phyloP scores from a whole-genome alignment of 2,113 vertebrate species.

The Phrynocephalus versicolor region DNA sequence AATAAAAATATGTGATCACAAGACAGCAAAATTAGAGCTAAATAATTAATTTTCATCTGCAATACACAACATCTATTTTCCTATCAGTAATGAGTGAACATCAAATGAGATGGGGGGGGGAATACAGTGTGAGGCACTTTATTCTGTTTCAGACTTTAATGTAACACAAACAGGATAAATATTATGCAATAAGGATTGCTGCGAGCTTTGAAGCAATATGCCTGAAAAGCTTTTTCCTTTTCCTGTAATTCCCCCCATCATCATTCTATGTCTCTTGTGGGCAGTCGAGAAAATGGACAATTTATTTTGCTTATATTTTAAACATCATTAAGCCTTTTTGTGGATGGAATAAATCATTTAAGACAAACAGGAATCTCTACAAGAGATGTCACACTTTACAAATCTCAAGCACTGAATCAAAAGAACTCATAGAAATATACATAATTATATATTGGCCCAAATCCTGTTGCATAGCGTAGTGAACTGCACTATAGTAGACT shows the following conservation, averaged over 20 bases:
- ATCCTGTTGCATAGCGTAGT: no score
- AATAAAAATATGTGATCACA: not conserved
- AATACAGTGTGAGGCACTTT: not conserved
- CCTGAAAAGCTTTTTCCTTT: not conserved
- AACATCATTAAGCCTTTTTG: not conserved
- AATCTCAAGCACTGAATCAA: no score
- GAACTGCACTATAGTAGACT: no score
- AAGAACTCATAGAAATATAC: no score
- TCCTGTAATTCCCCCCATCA: not conserved
- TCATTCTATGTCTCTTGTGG: not conserved
- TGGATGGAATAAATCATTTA: not conserved
- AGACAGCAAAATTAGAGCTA: not conserved
- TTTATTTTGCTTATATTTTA: not conserved
- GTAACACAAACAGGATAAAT: not conserved
- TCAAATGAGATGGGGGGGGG: not conserved
- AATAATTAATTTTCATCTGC: conserved; percentile 1
- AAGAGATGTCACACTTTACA: conserved; percentile 8
- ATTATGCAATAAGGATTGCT: not conserved
- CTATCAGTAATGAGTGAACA: not conserved
- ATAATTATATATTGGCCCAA: no score
- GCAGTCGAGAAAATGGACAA: not conserved
- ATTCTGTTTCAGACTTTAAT: not conserved
- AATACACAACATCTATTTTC: not conserved
- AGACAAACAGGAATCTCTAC: not conserved
- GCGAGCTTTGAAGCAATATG: not conserved